Percentiles rank a stretch among this genome's conserved stretches.
phyloP scores from a whole-genome alignment of 2,113 vertebrate genomes.

The Copsychus sechellarum region DNA sequence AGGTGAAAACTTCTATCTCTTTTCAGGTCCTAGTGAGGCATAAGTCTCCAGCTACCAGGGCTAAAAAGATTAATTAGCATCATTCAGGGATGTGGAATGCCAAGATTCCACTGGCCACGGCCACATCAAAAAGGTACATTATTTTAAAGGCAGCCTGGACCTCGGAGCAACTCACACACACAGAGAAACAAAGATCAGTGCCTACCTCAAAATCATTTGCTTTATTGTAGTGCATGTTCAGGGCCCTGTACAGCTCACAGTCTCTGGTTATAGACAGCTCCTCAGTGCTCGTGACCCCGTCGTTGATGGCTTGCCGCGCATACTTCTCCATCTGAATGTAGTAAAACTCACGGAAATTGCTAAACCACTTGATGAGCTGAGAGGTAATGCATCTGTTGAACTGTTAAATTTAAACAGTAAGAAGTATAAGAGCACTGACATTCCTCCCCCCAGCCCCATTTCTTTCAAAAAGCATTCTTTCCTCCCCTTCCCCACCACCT shows the following conservation, averaged over 20 bases:
- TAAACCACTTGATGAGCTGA: constrained; percentile 99
- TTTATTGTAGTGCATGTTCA: constrained; percentile 99
- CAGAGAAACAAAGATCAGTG: constrained; percentile 59
- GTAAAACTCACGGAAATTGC: constrained; percentile 99
- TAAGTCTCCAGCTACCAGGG: neutral
- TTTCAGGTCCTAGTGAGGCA: neutral
- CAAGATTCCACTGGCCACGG: neutral
- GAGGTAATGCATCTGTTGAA: constrained; percentile 99
- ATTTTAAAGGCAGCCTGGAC: constrained; percentile 17
- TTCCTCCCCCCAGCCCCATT: constrained; percentile 33
- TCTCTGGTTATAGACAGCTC: constrained; percentile 94
- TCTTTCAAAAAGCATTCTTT: constrained; percentile 55
- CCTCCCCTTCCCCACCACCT: neutral
- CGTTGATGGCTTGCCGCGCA: constrained; percentile 94
- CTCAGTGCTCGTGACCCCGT: constrained; percentile 89
- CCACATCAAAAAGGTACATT: neutral
- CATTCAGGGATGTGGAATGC: neutral
- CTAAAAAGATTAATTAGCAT: constrained; percentile 16
- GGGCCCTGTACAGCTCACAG: constrained; percentile 95
- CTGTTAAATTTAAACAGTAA: constrained; percentile 81
- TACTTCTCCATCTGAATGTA: constrained; percentile 99
- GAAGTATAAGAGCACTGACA: constrained; percentile 67
- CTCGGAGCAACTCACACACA: neutral
- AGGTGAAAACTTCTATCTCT: neutral
- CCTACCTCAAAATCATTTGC: constrained; percentile 99